Percentiles rank a stretch among this genome's conserved stretches.
Evolutionary conservation across 2,888 invertebrate genomes (phyloP).

Genomic region (Cerceris ruficornis): DNA sequence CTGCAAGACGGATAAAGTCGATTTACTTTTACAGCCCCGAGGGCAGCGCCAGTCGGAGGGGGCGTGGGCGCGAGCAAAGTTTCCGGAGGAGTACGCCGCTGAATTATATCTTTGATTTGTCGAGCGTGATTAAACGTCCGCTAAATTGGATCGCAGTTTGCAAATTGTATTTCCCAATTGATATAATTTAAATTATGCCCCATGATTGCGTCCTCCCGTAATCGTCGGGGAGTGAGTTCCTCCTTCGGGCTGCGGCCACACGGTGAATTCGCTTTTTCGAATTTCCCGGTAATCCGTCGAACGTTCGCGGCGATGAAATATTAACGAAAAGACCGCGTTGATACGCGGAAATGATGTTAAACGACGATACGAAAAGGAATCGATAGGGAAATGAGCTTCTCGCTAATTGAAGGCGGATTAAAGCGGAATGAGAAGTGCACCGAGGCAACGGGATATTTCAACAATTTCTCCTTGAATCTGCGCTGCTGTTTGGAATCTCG

Average conservation of each 20-base stretch:
- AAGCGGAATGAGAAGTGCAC: too few species aligned
- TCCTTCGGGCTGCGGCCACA: background rate
- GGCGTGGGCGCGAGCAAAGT: conserved; percentile 47
- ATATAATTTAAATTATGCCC: conserved; percentile 35
- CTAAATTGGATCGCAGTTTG: conserved; percentile 56
- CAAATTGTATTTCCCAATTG: conserved; percentile 58
- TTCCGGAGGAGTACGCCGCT: conserved; percentile 58
- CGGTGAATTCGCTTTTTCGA: background rate
- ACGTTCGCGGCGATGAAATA: too few species aligned
- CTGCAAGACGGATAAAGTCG: conserved; percentile 58
- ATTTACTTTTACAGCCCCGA: conserved; percentile 63
- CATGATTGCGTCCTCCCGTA: conserved; percentile 4
- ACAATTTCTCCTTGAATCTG: too few species aligned
- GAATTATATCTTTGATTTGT: conserved; percentile 67
- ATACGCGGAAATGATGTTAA: too few species aligned
- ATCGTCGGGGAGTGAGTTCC: conserved; percentile 18
- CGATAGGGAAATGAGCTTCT: too few species aligned
- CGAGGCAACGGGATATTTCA: too few species aligned
- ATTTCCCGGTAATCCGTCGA: too few species aligned
- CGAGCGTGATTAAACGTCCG: conserved; percentile 65
- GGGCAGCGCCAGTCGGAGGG: conserved; percentile 36
- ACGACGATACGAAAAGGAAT: too few species aligned
- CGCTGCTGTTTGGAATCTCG: too few species aligned
- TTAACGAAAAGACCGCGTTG: too few species aligned
- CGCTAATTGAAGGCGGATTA: too few species aligned